These are phyloP conservation scores for Trichopria drosophilae DNA, from an alignment of 2,888 invertebrate genomes.

Conservation along the genomic window DNA sequence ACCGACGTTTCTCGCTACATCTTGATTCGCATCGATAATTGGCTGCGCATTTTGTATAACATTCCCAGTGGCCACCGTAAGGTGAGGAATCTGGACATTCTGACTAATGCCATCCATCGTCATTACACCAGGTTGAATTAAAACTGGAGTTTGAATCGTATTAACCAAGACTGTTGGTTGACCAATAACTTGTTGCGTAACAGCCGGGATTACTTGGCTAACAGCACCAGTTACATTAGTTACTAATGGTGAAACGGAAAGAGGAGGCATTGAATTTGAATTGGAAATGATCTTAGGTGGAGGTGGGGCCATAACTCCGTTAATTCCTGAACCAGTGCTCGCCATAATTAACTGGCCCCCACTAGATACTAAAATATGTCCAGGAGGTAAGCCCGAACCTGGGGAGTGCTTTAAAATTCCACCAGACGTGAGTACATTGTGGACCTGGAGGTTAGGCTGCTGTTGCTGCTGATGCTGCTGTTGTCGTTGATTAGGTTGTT, in stretches of 20 bases:
- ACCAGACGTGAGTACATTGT: slow-evolving; percentile 53
- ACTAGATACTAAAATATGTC: slow-evolving; percentile 76
- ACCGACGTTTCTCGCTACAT: slow-evolving; percentile 46
- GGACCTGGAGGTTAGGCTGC: slow-evolving; percentile 46
- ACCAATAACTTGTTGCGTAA: slow-evolving; percentile 70
- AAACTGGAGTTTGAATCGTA: slow-evolving; percentile 75
- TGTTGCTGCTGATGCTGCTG: slow-evolving; percentile 38
- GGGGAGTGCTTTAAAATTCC: slow-evolving; percentile 58
- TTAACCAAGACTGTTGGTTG: slow-evolving; percentile 81
- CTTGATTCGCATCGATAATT: slow-evolving; percentile 58
- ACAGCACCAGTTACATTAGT: slow-evolving; percentile 70
- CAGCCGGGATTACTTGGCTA: slow-evolving; percentile 68
- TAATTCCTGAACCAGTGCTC: slow-evolving; percentile 59
- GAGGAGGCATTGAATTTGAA: slow-evolving; percentile 62
- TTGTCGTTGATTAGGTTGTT: slow-evolving; percentile 40
- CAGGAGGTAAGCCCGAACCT: slow-evolving; percentile 62
- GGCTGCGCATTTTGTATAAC: slow-evolving; percentile 65
- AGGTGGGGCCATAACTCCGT: slow-evolving; percentile 68
- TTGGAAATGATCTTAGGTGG: slow-evolving; percentile 60
- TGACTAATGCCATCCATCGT: slow-evolving; percentile 75
- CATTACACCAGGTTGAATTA: slow-evolving; percentile 78
- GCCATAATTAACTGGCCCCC: slow-evolving; percentile 76
- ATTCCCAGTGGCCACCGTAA: slow-evolving; percentile 66
- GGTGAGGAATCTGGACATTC: slow-evolving; percentile 70
- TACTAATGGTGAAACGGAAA: slow-evolving; percentile 66